Percentiles rank a stretch among this genome's conserved stretches.
Conservation (phyloP, 92 coral and sea anemone species). For the Blastomussa wellsi region DNA sequence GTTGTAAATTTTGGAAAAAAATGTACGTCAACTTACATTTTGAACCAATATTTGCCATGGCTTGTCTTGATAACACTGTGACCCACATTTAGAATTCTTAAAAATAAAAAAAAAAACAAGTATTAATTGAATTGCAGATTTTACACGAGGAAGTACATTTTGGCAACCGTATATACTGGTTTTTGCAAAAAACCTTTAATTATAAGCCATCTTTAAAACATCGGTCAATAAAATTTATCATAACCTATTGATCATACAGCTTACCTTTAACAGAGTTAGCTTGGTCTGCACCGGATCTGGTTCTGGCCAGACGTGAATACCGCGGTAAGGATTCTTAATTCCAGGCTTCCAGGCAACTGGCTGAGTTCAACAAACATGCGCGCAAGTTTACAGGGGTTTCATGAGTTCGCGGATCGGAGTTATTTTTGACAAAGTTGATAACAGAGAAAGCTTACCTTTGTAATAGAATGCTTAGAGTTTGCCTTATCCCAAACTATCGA, state of each 20-base stretch:
- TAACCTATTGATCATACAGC: too few species aligned
- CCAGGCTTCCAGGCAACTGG: not conserved
- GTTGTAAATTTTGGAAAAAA: too few species aligned
- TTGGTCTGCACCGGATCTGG: constrained; percentile 39
- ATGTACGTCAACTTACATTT: not conserved
- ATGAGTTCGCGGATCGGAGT: not conserved
- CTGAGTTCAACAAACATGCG: not conserved
- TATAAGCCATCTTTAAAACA: too few species aligned
- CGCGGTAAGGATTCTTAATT: constrained; percentile 69
- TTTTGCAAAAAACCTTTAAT: too few species aligned
- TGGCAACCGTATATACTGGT: not conserved
- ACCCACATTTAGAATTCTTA: not conserved
- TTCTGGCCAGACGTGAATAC: constrained; percentile 87
- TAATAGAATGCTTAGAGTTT: not conserved
- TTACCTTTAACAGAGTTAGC: not conserved
- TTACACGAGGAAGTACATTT: not conserved
- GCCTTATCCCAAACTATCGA: constrained; percentile 8
- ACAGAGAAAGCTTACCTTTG: not conserved
- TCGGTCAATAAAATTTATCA: too few species aligned
- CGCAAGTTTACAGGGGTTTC: not conserved
- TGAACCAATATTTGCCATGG: not conserved
- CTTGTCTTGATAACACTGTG: not conserved
- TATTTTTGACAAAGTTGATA: not conserved
- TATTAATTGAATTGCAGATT: too few species aligned
- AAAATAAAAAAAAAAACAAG: not conserved